Evolutionary conservation across 2,113 vertebrate species (phyloP), one percentile per base, ranked within the genome.

Genomic region (pig (Sus scrofa)): DNA sequence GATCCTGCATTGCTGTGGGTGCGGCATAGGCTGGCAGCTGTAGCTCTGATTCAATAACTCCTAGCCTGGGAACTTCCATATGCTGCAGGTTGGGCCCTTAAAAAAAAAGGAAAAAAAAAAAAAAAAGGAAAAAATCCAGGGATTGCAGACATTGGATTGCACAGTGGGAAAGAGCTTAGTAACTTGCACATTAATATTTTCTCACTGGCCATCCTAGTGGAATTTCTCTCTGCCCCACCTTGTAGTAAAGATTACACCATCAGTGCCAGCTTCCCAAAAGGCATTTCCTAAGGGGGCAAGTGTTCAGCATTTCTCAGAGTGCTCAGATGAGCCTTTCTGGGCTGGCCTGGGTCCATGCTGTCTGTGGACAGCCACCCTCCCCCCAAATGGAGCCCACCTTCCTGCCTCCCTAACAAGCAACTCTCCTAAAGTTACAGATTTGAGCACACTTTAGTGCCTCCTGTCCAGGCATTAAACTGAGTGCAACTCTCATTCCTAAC

Each of bases 191-290:
- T 39, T 62, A 4, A 1, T 22, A 9, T 26, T 84, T 93, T 78
- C 52, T n/a, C 22, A 11, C 26, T 39, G 44, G 16, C 30, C 34
- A 84, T 56, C 24, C 30, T 79, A 3, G 6, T 70, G 63, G 81
- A 63, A 16, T 89, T 73, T 58, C 32, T 52, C 50, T 50, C 62
- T n/a, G 7, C 2, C 22, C 30, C 60, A 27, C 58, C 86, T 74
- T 12, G 3, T 39, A 6, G 26, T 32, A 22, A 62, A 58, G 65
- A 78, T 92, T 32, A 71, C 39, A 6, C 32, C 6, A 34, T 70
- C 37, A 67, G 26, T 11, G 26, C 37, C 68, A 24, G 13, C 90
- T 95, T 86, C 50, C 37, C 24, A 12, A 92, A 96, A 67, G 88
- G 62, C 15, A 2, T 71, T 75, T 95, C 19, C 74, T 68, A 34